phyloP scores from a whole-genome alignment of 2,888 invertebrate species.

The Choreutis nemorana region DNA sequence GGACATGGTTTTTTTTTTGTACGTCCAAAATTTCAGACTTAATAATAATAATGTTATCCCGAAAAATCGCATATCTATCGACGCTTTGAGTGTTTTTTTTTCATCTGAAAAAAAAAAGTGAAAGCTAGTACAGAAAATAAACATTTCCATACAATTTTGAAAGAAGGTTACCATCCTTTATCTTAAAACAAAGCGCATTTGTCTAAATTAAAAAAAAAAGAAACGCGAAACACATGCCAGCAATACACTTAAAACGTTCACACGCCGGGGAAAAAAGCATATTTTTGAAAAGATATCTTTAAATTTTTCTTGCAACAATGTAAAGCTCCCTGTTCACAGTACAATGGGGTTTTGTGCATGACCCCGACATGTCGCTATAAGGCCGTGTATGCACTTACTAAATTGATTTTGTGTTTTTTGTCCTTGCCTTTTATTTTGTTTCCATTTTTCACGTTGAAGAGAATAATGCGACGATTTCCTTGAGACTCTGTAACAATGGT shows the following conservation, averaged over 20 bases:
- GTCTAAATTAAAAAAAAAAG: constrained; percentile 42
- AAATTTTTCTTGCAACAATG: constrained; percentile 49
- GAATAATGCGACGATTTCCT: constrained; percentile 23
- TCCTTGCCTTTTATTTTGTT: constrained; percentile 27
- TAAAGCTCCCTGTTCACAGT: constrained; percentile 52
- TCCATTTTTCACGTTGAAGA: constrained; percentile 25
- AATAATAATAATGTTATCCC: no score
- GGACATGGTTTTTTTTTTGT: no score
- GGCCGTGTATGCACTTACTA: constrained; percentile 47
- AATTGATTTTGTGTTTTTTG: constrained; percentile 42
- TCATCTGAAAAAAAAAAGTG: constrained; percentile 5
- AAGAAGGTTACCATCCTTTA: neutral
- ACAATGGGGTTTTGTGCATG: constrained; percentile 54
- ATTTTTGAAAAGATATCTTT: constrained; percentile 61
- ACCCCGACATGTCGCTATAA: constrained; percentile 42
- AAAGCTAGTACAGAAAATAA: constrained; percentile 2
- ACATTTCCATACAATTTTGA: constrained; percentile 1
- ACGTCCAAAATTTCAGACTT: no score
- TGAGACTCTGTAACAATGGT: constrained; percentile 19
- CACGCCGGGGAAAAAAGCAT: constrained; percentile 43
- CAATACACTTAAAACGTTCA: constrained; percentile 51
- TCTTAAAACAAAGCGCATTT: constrained; percentile 31
- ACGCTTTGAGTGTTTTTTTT: no score
- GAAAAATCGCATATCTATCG: no score
- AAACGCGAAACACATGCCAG: constrained; percentile 25